These are phyloP conservation scores for Drosophila sp. DNA, from an alignment of 1,140 invertebrate genomes.

Conservation along the genomic window DNA sequence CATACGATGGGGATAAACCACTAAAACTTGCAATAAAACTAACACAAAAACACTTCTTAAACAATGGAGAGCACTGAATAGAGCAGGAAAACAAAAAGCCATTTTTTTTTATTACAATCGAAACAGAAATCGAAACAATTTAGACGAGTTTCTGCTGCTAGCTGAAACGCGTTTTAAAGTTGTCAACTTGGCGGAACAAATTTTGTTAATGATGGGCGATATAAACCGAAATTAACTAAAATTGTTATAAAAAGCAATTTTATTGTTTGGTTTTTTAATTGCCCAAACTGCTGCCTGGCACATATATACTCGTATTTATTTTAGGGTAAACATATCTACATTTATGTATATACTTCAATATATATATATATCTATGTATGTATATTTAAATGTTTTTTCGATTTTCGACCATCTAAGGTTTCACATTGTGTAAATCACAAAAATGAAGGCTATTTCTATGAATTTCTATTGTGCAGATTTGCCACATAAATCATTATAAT, in stretches of 20 bases:
- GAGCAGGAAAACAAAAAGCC: constrained; percentile 24
- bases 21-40: constrained; percentile 14
- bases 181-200: constrained; percentile 75
- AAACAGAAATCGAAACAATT: constrained; percentile 41
- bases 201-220: constrained; percentile 73
- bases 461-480: constrained; percentile 60
- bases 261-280: constrained; percentile 46
- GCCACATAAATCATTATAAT: constrained; percentile 69
- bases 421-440: constrained; percentile 53
- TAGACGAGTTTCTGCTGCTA: constrained; percentile 47
- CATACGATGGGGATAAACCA: constrained; percentile 20
- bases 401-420: constrained; percentile 64
- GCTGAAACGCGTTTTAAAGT: constrained; percentile 57
- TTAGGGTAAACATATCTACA: constrained; percentile 22
- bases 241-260: constrained; percentile 72
- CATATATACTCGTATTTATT: constrained; percentile 13
- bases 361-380: not conserved
- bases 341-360: not conserved
- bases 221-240: constrained; percentile 68
- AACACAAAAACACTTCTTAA: not conserved
- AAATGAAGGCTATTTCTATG: constrained; percentile 62
- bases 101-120: constrained; percentile 37
- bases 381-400: constrained; percentile 22
- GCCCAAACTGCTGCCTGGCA: constrained; percentile 33
- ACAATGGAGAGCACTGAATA: constrained; percentile 5